Percentiles rank a stretch among this genome's conserved stretches.
Conservation (phyloP, 2,888 invertebrate genomes). For the Himalopsyche japonica region DNA sequence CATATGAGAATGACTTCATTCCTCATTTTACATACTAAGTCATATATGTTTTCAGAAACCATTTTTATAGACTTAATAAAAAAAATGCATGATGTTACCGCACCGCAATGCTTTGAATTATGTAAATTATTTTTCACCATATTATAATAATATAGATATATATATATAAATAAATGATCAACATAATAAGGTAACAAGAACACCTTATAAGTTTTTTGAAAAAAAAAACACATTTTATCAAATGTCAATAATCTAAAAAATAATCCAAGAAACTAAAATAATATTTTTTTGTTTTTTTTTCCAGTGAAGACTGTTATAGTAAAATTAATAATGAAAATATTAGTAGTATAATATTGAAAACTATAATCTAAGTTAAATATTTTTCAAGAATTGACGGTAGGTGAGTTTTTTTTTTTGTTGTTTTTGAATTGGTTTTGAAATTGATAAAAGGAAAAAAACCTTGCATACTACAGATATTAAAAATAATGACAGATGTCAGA, state of each 20-base stretch:
- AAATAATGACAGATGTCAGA: not conserved
- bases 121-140: slow-evolving; percentile 1
- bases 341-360: not conserved
- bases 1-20: not conserved
- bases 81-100: not conserved
- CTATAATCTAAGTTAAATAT: not conserved
- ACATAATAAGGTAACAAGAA: not conserved
- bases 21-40: not conserved
- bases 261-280: not conserved
- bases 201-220: not conserved
- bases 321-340: not conserved
- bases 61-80: not conserved
- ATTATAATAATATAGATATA: not conserved
- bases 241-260: not conserved
- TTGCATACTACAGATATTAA: not conserved
- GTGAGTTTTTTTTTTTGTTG: not conserved
- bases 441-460: not conserved
- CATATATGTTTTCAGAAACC: not conserved
- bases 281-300: not conserved
- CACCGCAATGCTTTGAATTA: not conserved
- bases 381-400: not conserved
- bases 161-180: not conserved
- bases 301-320: not conserved
- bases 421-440: not conserved
- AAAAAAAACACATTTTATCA: not conserved